Percentiles rank a stretch among this genome's conserved stretches.
These are phyloP conservation scores for Orthosia gracilis DNA, from an alignment of 2,888 invertebrate genomes.

Conservation along the genomic window DNA sequence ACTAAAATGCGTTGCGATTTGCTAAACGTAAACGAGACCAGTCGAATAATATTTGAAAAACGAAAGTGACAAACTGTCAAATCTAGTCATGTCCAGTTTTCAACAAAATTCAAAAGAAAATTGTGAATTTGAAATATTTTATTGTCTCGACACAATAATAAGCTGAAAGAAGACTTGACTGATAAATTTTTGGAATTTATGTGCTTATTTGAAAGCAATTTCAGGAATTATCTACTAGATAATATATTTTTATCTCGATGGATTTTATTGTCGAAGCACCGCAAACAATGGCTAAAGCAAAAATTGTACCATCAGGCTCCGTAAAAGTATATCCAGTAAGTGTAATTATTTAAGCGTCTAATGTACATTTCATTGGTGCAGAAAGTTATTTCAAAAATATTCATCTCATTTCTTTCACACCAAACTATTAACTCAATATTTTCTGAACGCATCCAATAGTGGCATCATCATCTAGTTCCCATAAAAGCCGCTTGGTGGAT, in stretches of 20 bases:
- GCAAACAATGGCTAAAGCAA: conserved; percentile 77
- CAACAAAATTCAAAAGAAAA: conserved; percentile 63
- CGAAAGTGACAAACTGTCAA: conserved; percentile 56
- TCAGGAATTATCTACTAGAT: conserved; percentile 41
- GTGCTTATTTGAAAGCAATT: conserved; percentile 47
- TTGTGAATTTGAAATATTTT: conserved; percentile 54
- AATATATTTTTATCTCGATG: conserved; percentile 66
- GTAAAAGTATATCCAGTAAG: conserved; percentile 72
- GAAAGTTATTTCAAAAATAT: background rate
- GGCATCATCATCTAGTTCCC: conserved; percentile 82
- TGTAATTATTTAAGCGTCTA: background rate
- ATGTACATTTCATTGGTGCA: background rate
- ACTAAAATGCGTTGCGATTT: too few species aligned
- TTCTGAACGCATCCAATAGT: conserved; percentile 78
- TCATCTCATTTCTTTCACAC: background rate
- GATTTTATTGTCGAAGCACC: conserved; percentile 76
- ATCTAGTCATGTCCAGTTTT: conserved; percentile 49
- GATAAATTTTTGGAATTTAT: conserved; percentile 37
- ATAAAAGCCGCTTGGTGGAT: conserved; percentile 80
- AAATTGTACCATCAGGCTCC: conserved; percentile 73
- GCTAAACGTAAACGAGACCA: conserved; percentile 19
- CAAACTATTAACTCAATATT: background rate
- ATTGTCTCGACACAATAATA: conserved; percentile 52
- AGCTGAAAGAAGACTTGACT: conserved; percentile 47
- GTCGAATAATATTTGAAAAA: conserved; percentile 54